Base-by-base conservation (phyloP, 2,113 vertebrate genomes). In the Scalopus aquaticus region DNA sequence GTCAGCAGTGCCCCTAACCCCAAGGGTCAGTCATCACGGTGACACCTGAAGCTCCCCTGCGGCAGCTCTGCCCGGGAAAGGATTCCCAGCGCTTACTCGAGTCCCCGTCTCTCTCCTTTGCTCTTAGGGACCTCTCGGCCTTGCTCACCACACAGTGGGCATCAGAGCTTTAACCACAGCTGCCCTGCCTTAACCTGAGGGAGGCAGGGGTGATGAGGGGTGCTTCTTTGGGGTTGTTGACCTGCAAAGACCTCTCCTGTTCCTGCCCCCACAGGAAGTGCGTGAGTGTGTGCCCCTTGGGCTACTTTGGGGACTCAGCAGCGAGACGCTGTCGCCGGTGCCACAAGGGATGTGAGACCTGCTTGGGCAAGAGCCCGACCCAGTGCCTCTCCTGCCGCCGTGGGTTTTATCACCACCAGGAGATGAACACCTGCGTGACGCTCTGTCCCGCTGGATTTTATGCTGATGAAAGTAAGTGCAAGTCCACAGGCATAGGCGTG, bases 331-430 rank as follows among this genome's bases (percentile, higher is more conserved):
- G 99, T 92, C 98, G 98, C 56, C 98, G 98, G 35, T 99, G 99
- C 97, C 95, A 96, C 89, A 97, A 97, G 96, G 98, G 99, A n/a
- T 99, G 99, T 8, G 99, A 99, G 96, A 97, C 95, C 6, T 99
- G 99, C 20, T 70, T 95, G 0, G 98, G 98, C 9, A 98, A 91
- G 74, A 97, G 97, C 16, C 83, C 95, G 0, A 96, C 90, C 0
- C 97, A 98, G 77, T 99, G 99, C 97, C 98, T 97, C 0, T 98
- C 98, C 5, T 99, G 99, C 97, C 98, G 98, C 42, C 96, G 98
- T 0, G 99, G 98, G 10, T 98, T 99, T 87, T 99, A 98, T 97
- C 98, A 98, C 24, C 97, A 98, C 95, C 94, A 98, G 26, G 98
- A 98, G 93, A 97, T 96, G 74, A 97, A 93, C 93, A 96, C 97